phyloP scores from a whole-genome alignment of 2,797 vertebrate genomes.

The Distichodus sexfasciatus region DNA sequence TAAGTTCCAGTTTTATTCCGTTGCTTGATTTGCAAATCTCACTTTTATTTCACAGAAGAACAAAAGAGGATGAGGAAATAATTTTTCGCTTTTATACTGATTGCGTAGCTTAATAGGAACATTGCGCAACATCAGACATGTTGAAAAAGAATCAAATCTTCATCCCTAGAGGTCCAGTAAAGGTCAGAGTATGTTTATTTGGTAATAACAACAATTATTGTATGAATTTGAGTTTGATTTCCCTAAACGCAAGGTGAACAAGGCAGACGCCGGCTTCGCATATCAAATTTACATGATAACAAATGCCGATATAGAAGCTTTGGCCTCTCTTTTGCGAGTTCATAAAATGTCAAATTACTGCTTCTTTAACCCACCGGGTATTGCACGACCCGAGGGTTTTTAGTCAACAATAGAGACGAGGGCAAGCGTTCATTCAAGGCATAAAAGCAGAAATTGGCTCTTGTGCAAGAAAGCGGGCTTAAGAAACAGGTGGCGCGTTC shows the following conservation, averaged over 20 bases:
- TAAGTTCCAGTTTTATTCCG: no score
- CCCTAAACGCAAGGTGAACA: not conserved
- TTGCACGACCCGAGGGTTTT: conserved; percentile 1
- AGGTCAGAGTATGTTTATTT: not conserved
- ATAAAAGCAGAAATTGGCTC: no score
- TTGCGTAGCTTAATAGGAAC: no score
- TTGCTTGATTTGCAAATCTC: no score
- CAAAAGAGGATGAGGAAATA: no score
- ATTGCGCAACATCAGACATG: no score
- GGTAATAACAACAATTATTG: not conserved
- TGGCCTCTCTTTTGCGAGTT: not conserved
- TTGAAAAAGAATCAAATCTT: no score
- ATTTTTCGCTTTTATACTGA: no score
- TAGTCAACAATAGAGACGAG: not conserved
- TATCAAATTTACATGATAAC: not conserved
- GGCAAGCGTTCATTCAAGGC: not conserved
- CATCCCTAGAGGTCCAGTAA: not conserved
- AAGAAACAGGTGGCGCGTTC: no score
- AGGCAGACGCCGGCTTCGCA: not conserved
- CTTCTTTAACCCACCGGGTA: conserved; percentile 9
- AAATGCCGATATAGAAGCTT: not conserved
- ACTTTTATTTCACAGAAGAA: no score
- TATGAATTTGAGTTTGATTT: not conserved
- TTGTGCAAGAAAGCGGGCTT: no score
- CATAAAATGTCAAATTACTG: conserved; percentile 4